Base-by-base conservation (phyloP, 1,140 invertebrate species). In the Cotesia glomerata region DNA sequence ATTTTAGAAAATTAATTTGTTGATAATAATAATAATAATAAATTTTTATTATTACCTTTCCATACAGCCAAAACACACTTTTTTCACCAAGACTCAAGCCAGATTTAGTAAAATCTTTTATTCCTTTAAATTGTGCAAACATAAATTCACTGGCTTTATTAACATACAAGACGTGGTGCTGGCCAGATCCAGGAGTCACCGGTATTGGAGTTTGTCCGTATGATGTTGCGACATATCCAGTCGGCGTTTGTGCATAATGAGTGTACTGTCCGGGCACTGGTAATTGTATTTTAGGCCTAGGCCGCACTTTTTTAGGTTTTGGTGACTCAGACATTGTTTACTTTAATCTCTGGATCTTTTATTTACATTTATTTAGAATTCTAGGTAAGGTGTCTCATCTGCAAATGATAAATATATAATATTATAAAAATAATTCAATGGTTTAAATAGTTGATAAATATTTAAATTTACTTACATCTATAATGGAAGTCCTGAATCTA, bases 81-180 rank as follows among this genome's bases (percentile, higher is more conserved):
- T 94, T 95, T 84, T 95, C 94, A 14, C 94, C 94, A 32, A 91
- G 90, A 82, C 93, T 94, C 71, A 95, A 85, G 18, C 94, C 93
- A 7, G 92, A 92, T 79, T 93, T 95, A 2, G 93, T 94, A 80
- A 94, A 91, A 80, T 94, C 92, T 77, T 92, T 92, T 77, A 95
- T 90, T 2, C 92, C 92, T 66, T 91, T 90, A 72, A 94, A 92
- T 74, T 93, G 92, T 66, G 92, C 90, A 78, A 93, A 92, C 84
- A 94, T 90, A 78, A 93, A 94, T 54, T 92, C 91, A 5, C 91
- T 91, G 0, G 91, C 91, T 65, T 91, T 92, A 70, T 89, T 90
- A 0, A 89, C 84, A 73, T 92, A 91, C 72, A 91, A 85, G 51
- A 90, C 80, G n/a, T 87, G 83, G 84, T 82, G 80, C 65, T 84